Conservation (phyloP, 2,888 invertebrate species). For the Brassicogethes aeneus region DNA sequence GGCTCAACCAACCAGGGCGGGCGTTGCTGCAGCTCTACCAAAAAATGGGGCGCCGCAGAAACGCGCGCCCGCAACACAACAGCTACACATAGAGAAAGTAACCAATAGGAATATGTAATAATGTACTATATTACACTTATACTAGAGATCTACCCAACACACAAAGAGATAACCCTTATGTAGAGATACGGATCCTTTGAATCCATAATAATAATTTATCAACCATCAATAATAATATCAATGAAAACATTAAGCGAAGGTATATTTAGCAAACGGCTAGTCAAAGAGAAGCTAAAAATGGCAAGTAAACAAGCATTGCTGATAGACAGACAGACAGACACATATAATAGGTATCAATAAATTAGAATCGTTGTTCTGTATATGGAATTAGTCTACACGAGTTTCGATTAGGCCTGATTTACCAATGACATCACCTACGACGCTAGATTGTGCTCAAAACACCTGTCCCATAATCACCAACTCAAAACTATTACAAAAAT, state of each 20-base stretch:
- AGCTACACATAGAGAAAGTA: conserved; percentile 43
- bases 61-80: conserved; percentile 39
- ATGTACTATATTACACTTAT: conserved; percentile 39
- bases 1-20: conserved; percentile 27
- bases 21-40: conserved; percentile 23
- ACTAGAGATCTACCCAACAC: conserved; percentile 43
- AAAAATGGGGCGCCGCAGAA: conserved; percentile 18
- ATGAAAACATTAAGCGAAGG: conserved; percentile 19
- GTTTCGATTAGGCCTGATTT: conserved; percentile 43
- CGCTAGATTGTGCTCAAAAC: conserved; percentile 32
- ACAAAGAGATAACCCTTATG: conserved; percentile 42
- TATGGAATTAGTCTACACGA: conserved; percentile 42
- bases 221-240: conserved; percentile 27
- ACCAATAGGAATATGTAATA: conserved; percentile 41
- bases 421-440: conserved; percentile 34
- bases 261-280: conserved; percentile 36
- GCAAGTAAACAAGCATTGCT: conserved; percentile 41
- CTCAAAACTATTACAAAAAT: conserved; percentile 15
- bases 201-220: conserved; percentile 30
- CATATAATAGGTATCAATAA: conserved; percentile 36
- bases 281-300: conserved; percentile 40
- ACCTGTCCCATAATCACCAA: conserved; percentile 19
- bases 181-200: conserved; percentile 31
- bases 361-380: conserved; percentile 44
- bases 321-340: too few species aligned